Percentiles rank a stretch among this genome's conserved stretches.
These are phyloP conservation scores for Xyrichtys novacula DNA, from an alignment of 2,797 vertebrate species.

Conservation along the genomic window DNA sequence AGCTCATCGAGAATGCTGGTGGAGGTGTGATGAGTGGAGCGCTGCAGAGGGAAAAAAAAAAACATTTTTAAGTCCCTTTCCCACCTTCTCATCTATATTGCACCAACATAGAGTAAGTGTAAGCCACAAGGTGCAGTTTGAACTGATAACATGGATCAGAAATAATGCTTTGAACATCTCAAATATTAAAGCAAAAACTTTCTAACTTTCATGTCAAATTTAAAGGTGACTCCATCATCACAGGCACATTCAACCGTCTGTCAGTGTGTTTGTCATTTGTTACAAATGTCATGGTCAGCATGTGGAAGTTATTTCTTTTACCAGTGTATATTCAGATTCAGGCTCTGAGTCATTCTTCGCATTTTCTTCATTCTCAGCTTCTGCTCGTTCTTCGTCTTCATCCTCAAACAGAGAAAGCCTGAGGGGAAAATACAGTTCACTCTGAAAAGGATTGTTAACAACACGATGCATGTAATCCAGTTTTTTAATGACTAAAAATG, in stretches of 20 bases:
- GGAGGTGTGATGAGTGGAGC: slow-evolving; percentile 69
- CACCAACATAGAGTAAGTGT: no score
- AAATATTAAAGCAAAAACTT: not conserved
- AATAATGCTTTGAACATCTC: not conserved
- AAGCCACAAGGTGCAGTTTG: not conserved
- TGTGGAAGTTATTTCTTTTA: slow-evolving; percentile 27
- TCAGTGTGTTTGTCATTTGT: not conserved
- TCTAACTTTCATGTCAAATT: not conserved
- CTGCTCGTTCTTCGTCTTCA: slow-evolving; percentile 66
- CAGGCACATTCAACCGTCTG: not conserved
- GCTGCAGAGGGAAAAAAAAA: slow-evolving; percentile 57
- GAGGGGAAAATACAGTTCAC: not conserved
- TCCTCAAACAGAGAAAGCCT: slow-evolving; percentile 84
- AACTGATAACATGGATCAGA: not conserved
- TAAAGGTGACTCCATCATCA: not conserved
- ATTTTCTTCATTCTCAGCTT: slow-evolving; percentile 71
- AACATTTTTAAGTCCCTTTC: no score
- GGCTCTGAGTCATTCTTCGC: slow-evolving; percentile 73
- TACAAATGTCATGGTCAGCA: not conserved
- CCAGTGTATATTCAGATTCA: slow-evolving; percentile 63
- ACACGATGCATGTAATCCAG: no score
- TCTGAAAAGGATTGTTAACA: no score
- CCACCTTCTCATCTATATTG: no score
- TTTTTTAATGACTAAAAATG: no score
- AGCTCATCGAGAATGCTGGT: slow-evolving; percentile 82